phyloP scores from a whole-genome alignment of 2,113 vertebrate genomes.

The Erpornis zantholeuca region DNA sequence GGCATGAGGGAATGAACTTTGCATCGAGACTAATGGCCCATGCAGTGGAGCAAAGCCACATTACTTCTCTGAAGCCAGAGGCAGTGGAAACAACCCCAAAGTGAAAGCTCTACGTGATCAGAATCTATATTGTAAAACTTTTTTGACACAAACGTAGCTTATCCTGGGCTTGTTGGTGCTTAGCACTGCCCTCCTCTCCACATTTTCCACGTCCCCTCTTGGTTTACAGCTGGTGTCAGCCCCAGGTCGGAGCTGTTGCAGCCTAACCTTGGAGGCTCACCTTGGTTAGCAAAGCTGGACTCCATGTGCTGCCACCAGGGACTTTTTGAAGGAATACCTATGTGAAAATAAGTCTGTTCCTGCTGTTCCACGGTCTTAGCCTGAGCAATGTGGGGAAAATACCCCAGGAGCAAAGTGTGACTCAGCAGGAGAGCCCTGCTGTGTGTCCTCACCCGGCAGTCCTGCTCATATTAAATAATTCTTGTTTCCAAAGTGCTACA shows the following conservation, averaged over 20 bases:
- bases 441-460: not conserved
- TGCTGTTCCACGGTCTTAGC: not conserved
- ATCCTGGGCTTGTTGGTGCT: not conserved
- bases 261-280: not conserved
- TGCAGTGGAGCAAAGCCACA: not conserved
- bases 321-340: rapidly evolving
- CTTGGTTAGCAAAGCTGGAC: not conserved
- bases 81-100: not conserved
- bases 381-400: not conserved
- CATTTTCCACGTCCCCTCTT: rapidly evolving
- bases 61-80: not conserved
- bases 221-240: not conserved
- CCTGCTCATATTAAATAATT: not conserved
- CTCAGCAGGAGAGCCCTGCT: not conserved
- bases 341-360: rapidly evolving
- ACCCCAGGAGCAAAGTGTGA: rapidly evolving
- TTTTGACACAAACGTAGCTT: not conserved
- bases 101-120: not conserved
- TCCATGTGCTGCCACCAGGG: rapidly evolving
- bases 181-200: not conserved
- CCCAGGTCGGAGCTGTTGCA: not conserved
- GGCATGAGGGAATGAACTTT: not conserved
- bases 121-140: not conserved
- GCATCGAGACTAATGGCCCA: not conserved
- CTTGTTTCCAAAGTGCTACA: not conserved